Percentiles rank a stretch among this genome's conserved stretches.
These are phyloP conservation scores for Cherax quadricarinatus DNA, from an alignment of 1,140 invertebrate species.

Conservation along the genomic window DNA sequence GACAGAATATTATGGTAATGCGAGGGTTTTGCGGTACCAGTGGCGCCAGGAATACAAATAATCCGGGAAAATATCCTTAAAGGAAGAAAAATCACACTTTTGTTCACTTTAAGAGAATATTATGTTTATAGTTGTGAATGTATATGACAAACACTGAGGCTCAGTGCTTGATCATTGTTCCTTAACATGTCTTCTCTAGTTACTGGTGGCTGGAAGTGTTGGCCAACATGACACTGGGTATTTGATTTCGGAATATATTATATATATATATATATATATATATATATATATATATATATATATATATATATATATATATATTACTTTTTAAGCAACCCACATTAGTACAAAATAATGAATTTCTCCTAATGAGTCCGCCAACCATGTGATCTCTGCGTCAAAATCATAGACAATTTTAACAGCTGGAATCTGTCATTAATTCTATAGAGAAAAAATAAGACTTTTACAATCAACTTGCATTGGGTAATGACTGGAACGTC, in stretches of 20 bases:
- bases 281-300: constrained; percentile 1
- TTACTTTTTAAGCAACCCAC: background rate
- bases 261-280: constrained; percentile 9
- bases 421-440: no score
- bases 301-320: constrained; percentile 19
- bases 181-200: background rate
- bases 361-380: background rate
- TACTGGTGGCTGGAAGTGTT: background rate
- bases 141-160: constrained; percentile 21
- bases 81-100: constrained; percentile 22
- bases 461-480: no score
- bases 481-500: background rate
- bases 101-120: constrained; percentile 44
- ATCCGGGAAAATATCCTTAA: constrained; percentile 23
- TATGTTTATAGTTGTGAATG: constrained; percentile 33
- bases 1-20: constrained; percentile 43
- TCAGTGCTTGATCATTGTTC: constrained; percentile 7
- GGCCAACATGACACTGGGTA: constrained; percentile 6
- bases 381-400: background rate
- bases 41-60: constrained; percentile 32
- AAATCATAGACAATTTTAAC: background rate
- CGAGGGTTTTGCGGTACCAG: constrained; percentile 49
- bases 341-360: no score
- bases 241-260: constrained; percentile 24
- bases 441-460: no score